Base-by-base conservation (phyloP, 2,888 invertebrate genomes). In the Melipona bicolor region DNA sequence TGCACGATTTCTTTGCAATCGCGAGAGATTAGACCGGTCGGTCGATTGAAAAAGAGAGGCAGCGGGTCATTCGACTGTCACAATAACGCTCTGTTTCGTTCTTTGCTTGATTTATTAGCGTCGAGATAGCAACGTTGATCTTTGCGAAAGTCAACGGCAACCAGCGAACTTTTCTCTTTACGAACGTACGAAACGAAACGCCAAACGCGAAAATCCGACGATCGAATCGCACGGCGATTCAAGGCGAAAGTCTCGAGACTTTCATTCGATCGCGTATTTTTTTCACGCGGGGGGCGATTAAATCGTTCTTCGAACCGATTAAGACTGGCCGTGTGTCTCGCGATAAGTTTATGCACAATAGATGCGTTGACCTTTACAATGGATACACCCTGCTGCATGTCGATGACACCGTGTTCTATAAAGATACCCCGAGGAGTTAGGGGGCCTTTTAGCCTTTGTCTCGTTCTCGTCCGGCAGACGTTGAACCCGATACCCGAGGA, bases 341-440 rank as follows among this genome's bases (percentile, higher is more conserved):
- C 77, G 83, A 72, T 90, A 91, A 92, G 91, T 90, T 92, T 91
- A 91, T 91, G 91, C 87, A 85, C 91, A 91, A 91, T 92, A 92
- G 91, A 91, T 92, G 88, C 91, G 88, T 92, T 92, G 93, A 93
- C 92, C 93, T 93, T 92, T 90, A 89, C 92, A 90, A 92, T 91
- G 90, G 89, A 88, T 90, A 88, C 89, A 88, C 90, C 87, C 87
- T 85, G 89, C 81, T 79, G 85, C 87, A 90, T 91, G 92, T 91
- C 92, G 90, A 91, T 91, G 92, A 92, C 91, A 90, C 90, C 86
- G 88, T 91, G 91, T 91, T 91, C 92, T 91, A 92, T 91, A 91
- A 92, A 93, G 92, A 91, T 92, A 92, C 88, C 72, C 81, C 83
- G 84, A 87, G 84, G 87, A 88, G 88, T 89, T 86, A 88, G 90